These are phyloP conservation scores for Colaptes auratus DNA, from an alignment of 2,113 vertebrate genomes.

Conservation along the genomic window DNA sequence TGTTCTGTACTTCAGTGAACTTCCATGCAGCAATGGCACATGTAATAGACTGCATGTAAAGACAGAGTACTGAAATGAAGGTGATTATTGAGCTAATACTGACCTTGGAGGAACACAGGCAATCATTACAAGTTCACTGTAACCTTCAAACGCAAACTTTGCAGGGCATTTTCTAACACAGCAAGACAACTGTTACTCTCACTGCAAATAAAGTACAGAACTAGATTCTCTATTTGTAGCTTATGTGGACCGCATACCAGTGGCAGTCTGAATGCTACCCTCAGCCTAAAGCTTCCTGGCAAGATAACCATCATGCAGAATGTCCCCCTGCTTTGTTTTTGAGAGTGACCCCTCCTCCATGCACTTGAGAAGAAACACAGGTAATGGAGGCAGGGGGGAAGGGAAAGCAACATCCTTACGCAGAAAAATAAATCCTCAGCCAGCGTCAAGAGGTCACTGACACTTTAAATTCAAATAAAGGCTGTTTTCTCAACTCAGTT, in stretches of 20 bases:
- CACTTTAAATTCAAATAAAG: neutral
- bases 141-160: neutral
- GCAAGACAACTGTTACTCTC: neutral
- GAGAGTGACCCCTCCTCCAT: neutral
- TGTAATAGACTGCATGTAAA: neutral
- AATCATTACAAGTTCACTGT: fast-evolving
- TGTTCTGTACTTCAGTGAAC: neutral
- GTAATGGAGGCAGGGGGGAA: fast-evolving
- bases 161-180: neutral
- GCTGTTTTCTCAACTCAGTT: neutral
- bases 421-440: neutral
- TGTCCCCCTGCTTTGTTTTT: neutral
- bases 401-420: neutral
- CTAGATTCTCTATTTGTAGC: neutral
- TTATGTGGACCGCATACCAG: neutral
- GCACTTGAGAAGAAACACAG: neutral
- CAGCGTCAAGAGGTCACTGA: neutral
- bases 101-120: neutral
- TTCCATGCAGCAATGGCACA: neutral
- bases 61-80: neutral
- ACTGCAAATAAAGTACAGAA: slow-evolving; percentile 29
- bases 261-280: neutral
- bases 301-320: neutral
- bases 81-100: neutral
- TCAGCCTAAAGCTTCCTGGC: neutral